Conservation (phyloP, 2,113 vertebrate genomes). For the Mormyrus iriodes region DNA sequence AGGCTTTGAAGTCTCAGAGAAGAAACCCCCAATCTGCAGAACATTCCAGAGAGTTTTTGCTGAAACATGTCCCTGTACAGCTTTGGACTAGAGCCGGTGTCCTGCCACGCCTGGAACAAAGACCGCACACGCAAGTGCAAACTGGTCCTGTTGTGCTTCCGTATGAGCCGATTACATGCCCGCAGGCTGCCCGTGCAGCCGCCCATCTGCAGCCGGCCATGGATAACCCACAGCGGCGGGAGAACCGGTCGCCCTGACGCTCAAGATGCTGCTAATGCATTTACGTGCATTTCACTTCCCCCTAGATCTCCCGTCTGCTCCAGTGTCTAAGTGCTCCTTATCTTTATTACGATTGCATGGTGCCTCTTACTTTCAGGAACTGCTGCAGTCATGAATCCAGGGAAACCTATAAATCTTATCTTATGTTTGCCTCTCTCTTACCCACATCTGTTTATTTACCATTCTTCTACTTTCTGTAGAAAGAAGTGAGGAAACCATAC, state of each 20-base stretch:
- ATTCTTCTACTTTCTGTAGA: neutral
- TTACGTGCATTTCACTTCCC: neutral
- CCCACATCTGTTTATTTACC: neutral
- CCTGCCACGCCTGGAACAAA: conserved; percentile 74
- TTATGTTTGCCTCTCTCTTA: neutral
- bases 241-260: neutral
- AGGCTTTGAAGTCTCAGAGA: conserved; percentile 19
- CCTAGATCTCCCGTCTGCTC: neutral
- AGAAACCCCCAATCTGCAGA: conserved; percentile 17
- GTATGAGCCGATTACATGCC: neutral
- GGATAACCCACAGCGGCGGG: neutral
- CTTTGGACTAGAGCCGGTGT: conserved; percentile 69
- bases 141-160: conserved; percentile 22
- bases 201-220: neutral
- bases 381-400: neutral
- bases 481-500: neutral
- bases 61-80: conserved; percentile 63
- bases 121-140: conserved; percentile 61
- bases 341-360: too few species aligned
- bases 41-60: conserved; percentile 58
- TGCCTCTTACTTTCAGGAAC: neutral
- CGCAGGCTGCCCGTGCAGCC: neutral
- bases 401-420: neutral
- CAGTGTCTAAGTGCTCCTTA: neutral
- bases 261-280: neutral